phyloP scores from a whole-genome alignment of 1,140 invertebrate genomes.

The Scaptodrosophila lebanonensis region DNA sequence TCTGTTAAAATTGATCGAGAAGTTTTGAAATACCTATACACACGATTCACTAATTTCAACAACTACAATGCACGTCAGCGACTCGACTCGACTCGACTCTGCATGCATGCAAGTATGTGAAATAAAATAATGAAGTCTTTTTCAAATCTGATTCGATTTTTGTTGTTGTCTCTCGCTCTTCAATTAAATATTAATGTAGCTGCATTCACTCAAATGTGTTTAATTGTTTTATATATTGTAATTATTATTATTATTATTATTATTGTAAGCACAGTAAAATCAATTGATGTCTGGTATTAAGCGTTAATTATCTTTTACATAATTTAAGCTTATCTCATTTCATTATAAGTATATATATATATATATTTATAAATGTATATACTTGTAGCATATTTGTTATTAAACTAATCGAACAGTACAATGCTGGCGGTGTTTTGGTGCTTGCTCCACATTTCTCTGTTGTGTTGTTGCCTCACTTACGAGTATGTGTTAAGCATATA shows the following conservation, averaged over 20 bases:
- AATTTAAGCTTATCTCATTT: not conserved
- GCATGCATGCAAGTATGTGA: too few species aligned
- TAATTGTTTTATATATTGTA: conserved; percentile 16
- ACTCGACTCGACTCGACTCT: too few species aligned
- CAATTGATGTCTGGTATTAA: conserved; percentile 29
- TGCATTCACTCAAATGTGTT: too few species aligned
- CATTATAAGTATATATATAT: not conserved
- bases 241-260: conserved; percentile 1
- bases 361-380: not conserved
- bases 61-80: too few species aligned
- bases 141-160: too few species aligned
- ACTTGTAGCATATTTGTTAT: not conserved
- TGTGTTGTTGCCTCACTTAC: conserved; percentile 9
- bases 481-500: conserved; percentile 28
- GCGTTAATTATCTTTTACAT: not conserved
- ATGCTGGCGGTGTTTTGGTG: conserved; percentile 39
- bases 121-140: too few species aligned
- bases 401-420: conserved; percentile 21
- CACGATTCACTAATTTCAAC: too few species aligned
- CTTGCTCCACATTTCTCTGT: conserved; percentile 15
- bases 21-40: too few species aligned
- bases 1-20: too few species aligned
- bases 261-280: conserved; percentile 35
- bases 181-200: too few species aligned
- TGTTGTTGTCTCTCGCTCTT: too few species aligned